Conservation (phyloP, 2,797 vertebrate genomes). For the Enoplosus armatus region DNA sequence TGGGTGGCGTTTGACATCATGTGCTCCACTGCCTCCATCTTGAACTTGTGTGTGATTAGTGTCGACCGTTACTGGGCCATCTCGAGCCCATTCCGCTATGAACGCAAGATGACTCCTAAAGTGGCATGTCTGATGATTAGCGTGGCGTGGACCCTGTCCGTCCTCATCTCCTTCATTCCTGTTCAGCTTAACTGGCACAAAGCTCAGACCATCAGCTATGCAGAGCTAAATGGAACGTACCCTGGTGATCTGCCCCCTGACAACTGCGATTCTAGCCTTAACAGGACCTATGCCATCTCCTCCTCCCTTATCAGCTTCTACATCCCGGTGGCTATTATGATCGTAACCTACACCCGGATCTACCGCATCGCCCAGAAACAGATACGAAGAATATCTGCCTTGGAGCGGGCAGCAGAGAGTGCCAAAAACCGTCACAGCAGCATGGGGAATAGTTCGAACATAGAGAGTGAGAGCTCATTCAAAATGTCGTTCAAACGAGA, state of each 20-base stretch:
- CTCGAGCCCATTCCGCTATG: constrained; percentile 96
- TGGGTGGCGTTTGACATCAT: constrained; percentile 99
- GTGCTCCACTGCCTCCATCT: constrained; percentile 98
- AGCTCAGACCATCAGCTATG: constrained; percentile 86
- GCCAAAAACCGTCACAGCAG: constrained; percentile 96
- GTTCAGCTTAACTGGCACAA: constrained; percentile 99
- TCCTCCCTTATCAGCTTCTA: constrained; percentile 99
- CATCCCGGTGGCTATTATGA: constrained; percentile 98
- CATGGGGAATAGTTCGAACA: constrained; percentile 88
- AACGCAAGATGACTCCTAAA: constrained; percentile 98
- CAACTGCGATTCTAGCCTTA: constrained; percentile 97
- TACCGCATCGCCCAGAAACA: constrained; percentile 98
- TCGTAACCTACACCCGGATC: constrained; percentile 98
- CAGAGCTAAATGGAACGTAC: constrained; percentile 87
- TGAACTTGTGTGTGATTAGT: constrained; percentile 98
- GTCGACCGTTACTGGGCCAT: constrained; percentile 99
- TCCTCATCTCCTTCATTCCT: constrained; percentile 97
- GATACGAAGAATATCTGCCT: constrained; percentile 95
- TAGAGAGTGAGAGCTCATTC: constrained; percentile 95
- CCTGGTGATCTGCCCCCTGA: constrained; percentile 81
- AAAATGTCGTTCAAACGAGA: constrained; percentile 99
- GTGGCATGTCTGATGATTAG: constrained; percentile 97
- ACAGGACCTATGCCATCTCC: constrained; percentile 98
- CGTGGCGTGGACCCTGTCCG: constrained; percentile 94
- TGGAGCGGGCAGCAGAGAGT: constrained; percentile 95